Base-by-base conservation (phyloP, 2,888 invertebrate genomes). In the Fragum whitleyi region DNA sequence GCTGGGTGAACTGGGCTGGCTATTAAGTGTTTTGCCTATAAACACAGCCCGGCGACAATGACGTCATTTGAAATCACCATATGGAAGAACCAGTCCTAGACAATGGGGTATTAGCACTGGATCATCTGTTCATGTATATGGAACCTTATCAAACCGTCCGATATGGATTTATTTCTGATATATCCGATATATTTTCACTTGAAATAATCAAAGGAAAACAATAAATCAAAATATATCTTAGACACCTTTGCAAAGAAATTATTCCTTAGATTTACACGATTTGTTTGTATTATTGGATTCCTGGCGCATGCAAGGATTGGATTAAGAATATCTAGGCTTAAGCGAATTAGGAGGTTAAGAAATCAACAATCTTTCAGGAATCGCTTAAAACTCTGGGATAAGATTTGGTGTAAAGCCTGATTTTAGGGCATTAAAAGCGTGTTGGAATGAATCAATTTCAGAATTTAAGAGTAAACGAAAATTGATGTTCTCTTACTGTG, bases 361-460 rank as follows among this genome's bases (percentile, higher is more conserved):
- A 61, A 61, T 14, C 28, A 26, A n/a, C 28, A 26, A 68, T 68
- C 73, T 61, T 23, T 1, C 39, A 73, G 73, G 67, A 70, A 77
- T 70, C 77, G 68, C 65, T 77, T 77, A 53, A 77, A 81, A 81
- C 74, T 51, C 57, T 70, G 7, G 77, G 81, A 71, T 75, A 55
- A 71, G 47, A 19, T 57, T 72, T 75, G 79, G 79, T 79, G 79
- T 79, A 79, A 79, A 79, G 65, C 79, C 79, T 51, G 51, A 65
- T 67, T 26, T 81, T 69, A 55, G 6, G n/a, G 81, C 53, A 70
- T 81, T 81, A 81, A 67, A 75, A 71, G 71, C 59, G 81, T 81
- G 81, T 75, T 36, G 72, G 61, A 42, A 61, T 55, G 77, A 71
- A 77, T 32, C 74, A 72, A 70, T 57, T 32, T 55, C 67, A 65